Evolutionary conservation across 2,797 vertebrate species (phyloP).

Genomic region (Heterohyrax brucei): DNA sequence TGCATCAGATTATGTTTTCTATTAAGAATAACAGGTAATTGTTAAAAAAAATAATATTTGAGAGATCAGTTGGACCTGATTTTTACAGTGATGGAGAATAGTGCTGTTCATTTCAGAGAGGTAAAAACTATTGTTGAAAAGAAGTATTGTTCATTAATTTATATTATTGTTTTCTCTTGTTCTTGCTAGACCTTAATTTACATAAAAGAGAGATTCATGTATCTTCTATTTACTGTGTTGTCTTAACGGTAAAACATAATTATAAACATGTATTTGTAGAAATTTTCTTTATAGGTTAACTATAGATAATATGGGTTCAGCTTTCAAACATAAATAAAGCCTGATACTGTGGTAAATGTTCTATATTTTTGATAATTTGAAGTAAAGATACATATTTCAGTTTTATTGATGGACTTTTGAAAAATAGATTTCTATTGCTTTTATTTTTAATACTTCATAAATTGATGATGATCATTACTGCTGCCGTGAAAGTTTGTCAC

Average conservation of each 20-base stretch:
- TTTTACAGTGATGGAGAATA: conserved; percentile 23
- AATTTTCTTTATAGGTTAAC: conserved; percentile 36
- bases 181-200: conserved; percentile 56
- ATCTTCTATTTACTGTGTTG: conserved; percentile 57
- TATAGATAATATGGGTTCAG: conserved; percentile 41
- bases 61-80: background rate
- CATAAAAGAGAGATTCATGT: conserved; percentile 20
- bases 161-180: background rate
- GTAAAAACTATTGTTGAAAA: conserved; percentile 52
- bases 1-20: conserved; percentile 44
- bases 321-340: conserved; percentile 68
- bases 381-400: conserved; percentile 30
- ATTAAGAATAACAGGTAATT: conserved; percentile 52
- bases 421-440: background rate
- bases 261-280: conserved; percentile 53
- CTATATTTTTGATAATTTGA: conserved; percentile 53
- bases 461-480: conserved; percentile 55
- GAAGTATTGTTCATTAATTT: conserved; percentile 45
- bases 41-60: conserved; percentile 35
- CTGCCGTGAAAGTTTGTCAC: conserved; percentile 7
- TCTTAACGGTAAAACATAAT: conserved; percentile 41
- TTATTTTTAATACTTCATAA: conserved; percentile 52
- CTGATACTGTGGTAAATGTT: conserved; percentile 36
- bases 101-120: conserved; percentile 35
- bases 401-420: conserved; percentile 18